phyloP scores from a whole-genome alignment of 1,140 invertebrate species.

The Pteromalus puparum region DNA sequence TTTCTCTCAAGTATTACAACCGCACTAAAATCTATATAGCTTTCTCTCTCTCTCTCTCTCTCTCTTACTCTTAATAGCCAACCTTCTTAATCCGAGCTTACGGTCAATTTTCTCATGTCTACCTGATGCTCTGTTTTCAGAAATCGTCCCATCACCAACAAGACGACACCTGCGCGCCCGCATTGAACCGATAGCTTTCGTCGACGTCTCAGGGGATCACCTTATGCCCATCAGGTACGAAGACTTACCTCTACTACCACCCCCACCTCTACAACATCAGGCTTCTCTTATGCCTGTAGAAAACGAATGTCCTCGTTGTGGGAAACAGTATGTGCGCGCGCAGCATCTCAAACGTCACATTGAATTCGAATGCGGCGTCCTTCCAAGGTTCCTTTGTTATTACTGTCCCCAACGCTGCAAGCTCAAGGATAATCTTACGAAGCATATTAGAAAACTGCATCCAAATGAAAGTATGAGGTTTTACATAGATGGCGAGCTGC shows the following conservation, averaged over 20 bases:
- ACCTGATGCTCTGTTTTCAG: neutral
- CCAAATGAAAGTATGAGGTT: neutral
- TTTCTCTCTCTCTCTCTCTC: neutral
- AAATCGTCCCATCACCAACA: neutral
- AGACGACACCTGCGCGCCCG: neutral
- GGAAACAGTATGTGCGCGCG: constrained; percentile 64
- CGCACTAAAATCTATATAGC: neutral
- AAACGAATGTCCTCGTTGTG: constrained; percentile 63
- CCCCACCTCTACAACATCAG: neutral
- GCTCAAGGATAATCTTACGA: constrained; percentile 55
- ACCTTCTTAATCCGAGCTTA: neutral
- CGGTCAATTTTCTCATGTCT: neutral
- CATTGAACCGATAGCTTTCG: neutral
- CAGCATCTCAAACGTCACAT: constrained; percentile 67
- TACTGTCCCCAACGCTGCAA: constrained; percentile 61
- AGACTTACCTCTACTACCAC: neutral
- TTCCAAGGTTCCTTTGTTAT: constrained; percentile 63
- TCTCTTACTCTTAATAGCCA: neutral
- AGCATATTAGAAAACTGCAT: constrained; percentile 55
- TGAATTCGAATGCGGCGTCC: constrained; percentile 68
- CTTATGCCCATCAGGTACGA: neutral
- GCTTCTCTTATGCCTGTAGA: neutral
- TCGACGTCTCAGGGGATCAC: neutral
- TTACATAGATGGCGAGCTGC: neutral
- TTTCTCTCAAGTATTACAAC: neutral